A percentile compares a stretch with the other conserved stretches of the same genome.
Conservation (phyloP, 92 coral and sea anemone species). For the Diadumene lineata region DNA sequence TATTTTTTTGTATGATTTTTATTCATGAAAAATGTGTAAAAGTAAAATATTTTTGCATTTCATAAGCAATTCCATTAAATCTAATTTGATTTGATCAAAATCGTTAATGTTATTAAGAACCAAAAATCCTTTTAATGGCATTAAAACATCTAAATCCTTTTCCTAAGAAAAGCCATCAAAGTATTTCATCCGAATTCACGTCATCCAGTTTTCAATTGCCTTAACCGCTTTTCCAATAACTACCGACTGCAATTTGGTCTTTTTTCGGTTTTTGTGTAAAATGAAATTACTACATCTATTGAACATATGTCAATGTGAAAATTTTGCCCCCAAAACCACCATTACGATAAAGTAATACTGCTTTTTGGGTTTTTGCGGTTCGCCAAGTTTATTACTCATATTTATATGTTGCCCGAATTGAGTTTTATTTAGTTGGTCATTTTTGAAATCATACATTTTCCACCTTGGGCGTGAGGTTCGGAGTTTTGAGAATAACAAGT, state of each 20-base stretch:
- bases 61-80: neutral
- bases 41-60: no score
- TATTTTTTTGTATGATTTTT: no score
- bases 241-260: slow-evolving; percentile 12
- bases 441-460: neutral
- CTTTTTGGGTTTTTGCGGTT: slow-evolving; percentile 32
- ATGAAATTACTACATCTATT: neutral
- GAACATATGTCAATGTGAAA: neutral
- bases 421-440: neutral
- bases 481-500: slow-evolving; percentile 8
- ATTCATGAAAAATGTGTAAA: no score
- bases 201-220: neutral
- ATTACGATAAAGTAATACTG: slow-evolving; percentile 15
- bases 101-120: no score
- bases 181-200: neutral
- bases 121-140: neutral
- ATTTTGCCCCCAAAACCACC: neutral
- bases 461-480: slow-evolving; percentile 5
- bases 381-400: neutral
- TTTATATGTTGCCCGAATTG: slow-evolving; percentile 9
- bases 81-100: no score
- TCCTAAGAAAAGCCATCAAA: neutral
- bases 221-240: slow-evolving; percentile 9
- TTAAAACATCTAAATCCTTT: neutral
- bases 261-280: slow-evolving; percentile 40